A percentile compares a stretch with the other conserved stretches of the same genome.
Evolutionary conservation across 2,113 vertebrate species (phyloP).

Genomic region (Galeopterus variegatus): DNA sequence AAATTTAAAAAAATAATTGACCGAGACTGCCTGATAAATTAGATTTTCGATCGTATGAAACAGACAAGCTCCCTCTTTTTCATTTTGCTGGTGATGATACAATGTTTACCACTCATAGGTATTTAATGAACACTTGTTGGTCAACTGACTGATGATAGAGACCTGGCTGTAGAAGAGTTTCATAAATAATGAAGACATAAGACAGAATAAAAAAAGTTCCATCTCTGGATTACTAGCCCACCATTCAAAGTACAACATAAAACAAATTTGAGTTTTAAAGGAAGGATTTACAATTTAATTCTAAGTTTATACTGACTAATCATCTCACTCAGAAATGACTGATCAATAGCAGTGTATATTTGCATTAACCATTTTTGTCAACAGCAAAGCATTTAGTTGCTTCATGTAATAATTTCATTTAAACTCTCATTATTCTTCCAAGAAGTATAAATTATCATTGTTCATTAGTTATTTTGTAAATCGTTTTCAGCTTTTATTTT

Average conservation of each 20-base stretch:
- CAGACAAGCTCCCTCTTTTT: not conserved
- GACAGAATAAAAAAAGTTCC: not conserved
- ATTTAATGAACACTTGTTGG: not conserved
- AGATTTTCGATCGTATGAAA: not conserved
- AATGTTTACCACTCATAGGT: not conserved
- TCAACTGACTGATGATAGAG: not conserved
- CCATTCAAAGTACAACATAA: not conserved
- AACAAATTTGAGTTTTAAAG: not conserved
- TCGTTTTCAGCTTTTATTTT: not conserved
- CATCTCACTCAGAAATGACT: not conserved
- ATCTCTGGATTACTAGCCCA: not conserved
- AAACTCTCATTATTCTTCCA: conserved; percentile 19
- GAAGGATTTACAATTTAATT: not conserved
- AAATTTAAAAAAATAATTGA: not conserved
- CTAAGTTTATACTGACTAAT: not conserved
- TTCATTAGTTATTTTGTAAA: conserved; percentile 4
- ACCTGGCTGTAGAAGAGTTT: not conserved
- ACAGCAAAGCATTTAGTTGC: not conserved
- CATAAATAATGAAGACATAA: not conserved
- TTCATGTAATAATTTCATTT: not conserved
- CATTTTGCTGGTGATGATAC: not conserved
- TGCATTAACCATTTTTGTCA: not conserved
- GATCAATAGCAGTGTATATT: not conserved
- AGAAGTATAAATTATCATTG: not conserved
- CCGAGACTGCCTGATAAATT: conserved; percentile 16